phyloP scores from a whole-genome alignment of 2,113 vertebrate genomes.

The Ailurus styani region DNA sequence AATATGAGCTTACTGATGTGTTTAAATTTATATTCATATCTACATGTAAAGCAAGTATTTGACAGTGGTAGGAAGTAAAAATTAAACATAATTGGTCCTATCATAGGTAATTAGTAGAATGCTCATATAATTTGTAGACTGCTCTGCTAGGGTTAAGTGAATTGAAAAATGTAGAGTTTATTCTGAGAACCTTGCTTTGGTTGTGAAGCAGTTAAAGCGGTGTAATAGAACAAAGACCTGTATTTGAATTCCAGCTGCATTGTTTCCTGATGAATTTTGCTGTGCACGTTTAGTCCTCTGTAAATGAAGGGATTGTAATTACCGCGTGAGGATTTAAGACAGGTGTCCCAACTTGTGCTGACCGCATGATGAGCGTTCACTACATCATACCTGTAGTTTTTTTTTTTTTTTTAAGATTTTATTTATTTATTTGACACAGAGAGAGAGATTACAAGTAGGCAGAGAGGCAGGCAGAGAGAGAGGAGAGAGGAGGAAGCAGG shows the following conservation, averaged over 20 bases:
- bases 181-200: background rate
- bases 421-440: too few species aligned
- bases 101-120: background rate
- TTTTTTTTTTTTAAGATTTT: too few species aligned
- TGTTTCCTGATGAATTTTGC: background rate
- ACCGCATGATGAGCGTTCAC: background rate
- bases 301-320: background rate
- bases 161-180: slow-evolving; percentile 28
- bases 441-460: too few species aligned
- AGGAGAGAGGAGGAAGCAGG: too few species aligned
- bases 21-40: background rate
- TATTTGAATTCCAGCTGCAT: background rate
- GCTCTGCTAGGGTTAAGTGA: background rate
- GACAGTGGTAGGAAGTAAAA: background rate
- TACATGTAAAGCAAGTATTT: background rate
- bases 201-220: background rate
- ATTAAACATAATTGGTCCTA: background rate
- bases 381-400: background rate
- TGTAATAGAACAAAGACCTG: background rate
- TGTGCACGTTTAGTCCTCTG: background rate
- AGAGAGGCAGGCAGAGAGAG: too few species aligned
- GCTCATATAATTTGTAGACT: background rate
- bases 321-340: background rate
- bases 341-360: background rate
- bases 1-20: background rate